Conservation (phyloP, 2,888 invertebrate genomes). For the Clivina fossor region DNA sequence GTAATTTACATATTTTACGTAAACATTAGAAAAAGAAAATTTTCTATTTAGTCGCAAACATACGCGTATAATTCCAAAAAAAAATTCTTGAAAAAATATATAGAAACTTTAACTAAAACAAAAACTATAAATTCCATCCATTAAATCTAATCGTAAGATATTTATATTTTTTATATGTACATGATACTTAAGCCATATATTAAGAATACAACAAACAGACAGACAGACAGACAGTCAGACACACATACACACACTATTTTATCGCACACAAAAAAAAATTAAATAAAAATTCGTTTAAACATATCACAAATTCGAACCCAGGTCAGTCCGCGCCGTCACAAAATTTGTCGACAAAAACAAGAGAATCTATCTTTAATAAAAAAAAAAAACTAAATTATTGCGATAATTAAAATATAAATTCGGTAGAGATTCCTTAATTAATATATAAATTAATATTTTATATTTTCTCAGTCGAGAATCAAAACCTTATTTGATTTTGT, state of each 20-base stretch:
- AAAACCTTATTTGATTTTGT: constrained; percentile 9
- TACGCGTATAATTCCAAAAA: no score
- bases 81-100: no score
- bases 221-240: constrained; percentile 21
- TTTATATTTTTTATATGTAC: no score
- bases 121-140: not conserved
- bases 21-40: not conserved
- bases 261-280: constrained; percentile 18
- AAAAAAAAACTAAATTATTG: constrained; percentile 9
- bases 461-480: constrained; percentile 23
- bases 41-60: no score
- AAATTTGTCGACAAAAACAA: constrained; percentile 10
- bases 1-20: no score
- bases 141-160: no score
- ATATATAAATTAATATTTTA: no score
- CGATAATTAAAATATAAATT: not conserved
- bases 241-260: not conserved
- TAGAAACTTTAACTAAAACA: not conserved
- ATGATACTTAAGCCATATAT: constrained; percentile 19
- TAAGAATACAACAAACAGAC: no score
- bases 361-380: no score
- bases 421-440: constrained; percentile 24
- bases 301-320: constrained; percentile 23
- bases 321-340: constrained; percentile 2
- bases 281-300: constrained; percentile 30